Conservation (phyloP, 2,113 vertebrate species). For the Rana temporaria region DNA sequence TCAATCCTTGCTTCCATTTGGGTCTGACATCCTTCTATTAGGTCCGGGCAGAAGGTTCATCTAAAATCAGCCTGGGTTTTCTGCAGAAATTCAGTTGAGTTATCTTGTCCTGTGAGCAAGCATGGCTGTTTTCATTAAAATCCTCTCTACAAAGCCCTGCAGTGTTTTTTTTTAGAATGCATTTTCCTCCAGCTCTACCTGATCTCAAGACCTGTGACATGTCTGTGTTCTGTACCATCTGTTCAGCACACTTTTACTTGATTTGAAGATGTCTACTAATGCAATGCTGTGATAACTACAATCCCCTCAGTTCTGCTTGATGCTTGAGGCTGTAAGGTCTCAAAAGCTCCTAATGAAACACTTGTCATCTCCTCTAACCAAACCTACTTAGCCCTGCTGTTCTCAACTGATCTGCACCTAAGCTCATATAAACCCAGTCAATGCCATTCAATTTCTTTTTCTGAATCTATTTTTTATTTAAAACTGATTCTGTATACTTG, state of each 20-base stretch:
- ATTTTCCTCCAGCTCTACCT: conserved; percentile 29
- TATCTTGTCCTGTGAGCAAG: conserved; percentile 33
- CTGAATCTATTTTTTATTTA: conserved; percentile 16
- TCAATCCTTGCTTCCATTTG: neutral
- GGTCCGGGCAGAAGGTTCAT: conserved; percentile 1
- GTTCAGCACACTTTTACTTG: conserved; percentile 28
- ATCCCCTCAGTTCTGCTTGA: conserved; percentile 29
- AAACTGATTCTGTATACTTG: conserved; percentile 18
- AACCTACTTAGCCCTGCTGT: conserved; percentile 30
- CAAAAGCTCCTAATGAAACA: conserved; percentile 30
- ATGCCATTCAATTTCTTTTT: conserved; percentile 27
- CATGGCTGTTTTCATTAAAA: conserved; percentile 42
- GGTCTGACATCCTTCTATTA: conserved; percentile 29
- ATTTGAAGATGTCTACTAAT: conserved; percentile 45
- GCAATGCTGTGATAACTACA: conserved; percentile 35
- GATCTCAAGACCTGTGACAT: conserved; percentile 46
- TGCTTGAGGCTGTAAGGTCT: conserved; percentile 32
- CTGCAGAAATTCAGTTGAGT: conserved; percentile 13
- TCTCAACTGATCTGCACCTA: conserved; percentile 9
- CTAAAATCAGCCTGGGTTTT: conserved; percentile 7
- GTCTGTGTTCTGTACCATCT: conserved; percentile 46
- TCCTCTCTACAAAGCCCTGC: conserved; percentile 36
- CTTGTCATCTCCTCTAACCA: conserved; percentile 37
- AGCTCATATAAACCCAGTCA: conserved; percentile 27
- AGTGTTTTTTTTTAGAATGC: conserved; percentile 36